A percentile compares a stretch with the other conserved stretches of the same genome.
These are phyloP conservation scores for Siderastrea siderea DNA, from an alignment of 92 coral and sea anemone genomes.

Conservation along the genomic window DNA sequence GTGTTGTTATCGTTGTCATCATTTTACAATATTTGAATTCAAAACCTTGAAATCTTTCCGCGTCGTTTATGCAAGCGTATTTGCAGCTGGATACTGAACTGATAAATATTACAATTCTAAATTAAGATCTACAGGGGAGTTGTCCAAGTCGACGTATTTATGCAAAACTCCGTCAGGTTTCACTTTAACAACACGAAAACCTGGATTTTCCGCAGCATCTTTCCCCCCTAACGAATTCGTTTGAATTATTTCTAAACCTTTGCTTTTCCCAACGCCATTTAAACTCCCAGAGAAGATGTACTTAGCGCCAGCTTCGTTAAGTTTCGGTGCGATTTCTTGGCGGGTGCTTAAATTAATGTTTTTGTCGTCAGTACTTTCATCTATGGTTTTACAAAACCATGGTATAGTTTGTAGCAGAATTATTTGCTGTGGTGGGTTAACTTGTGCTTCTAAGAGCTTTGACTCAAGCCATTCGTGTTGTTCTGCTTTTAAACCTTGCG, in stretches of 20 bases:
- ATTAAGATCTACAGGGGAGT: conserved; percentile 83
- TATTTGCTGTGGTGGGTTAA: conserved; percentile 86
- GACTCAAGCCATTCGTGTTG: conserved; percentile 91
- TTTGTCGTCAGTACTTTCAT: conserved; percentile 63
- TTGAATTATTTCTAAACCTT: conserved; percentile 71
- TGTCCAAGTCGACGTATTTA: conserved; percentile 73
- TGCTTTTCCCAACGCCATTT: conserved; percentile 67
- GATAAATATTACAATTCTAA: conserved; percentile 59
- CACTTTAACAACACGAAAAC: conserved; percentile 79
- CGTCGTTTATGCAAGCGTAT: not conserved
- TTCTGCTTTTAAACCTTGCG: conserved; percentile 61
- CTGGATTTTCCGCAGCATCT: conserved; percentile 38
- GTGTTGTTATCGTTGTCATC: not conserved
- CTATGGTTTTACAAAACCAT: conserved; percentile 75
- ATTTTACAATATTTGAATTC: not conserved
- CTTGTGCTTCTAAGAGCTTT: conserved; percentile 82
- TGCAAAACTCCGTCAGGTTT: conserved; percentile 62
- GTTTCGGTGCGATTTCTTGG: conserved; percentile 66
- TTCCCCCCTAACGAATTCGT: conserved; percentile 63
- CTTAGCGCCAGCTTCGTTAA: conserved; percentile 80
- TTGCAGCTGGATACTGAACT: not conserved
- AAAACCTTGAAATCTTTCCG: not conserved
- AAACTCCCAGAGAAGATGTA: conserved; percentile 74
- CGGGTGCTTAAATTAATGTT: conserved; percentile 68
- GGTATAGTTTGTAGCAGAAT: conserved; percentile 75